Base-by-base conservation (phyloP, 2,888 invertebrate genomes). In the Metallyticus violacea region DNA sequence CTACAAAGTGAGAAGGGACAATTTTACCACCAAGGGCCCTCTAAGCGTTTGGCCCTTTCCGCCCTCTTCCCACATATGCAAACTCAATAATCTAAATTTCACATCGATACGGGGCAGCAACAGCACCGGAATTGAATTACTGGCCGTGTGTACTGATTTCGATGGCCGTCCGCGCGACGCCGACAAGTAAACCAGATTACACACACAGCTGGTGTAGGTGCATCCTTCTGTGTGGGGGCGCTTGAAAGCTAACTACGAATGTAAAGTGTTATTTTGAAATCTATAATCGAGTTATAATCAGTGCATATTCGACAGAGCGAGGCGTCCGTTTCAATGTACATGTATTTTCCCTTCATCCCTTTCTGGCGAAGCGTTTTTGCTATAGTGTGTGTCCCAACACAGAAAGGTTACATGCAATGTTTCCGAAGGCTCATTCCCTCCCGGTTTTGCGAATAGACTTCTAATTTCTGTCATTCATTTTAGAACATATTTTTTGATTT, bases 211-310 rank as follows among this genome's bases (percentile, higher is more conserved):
- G 81, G 81, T 81, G 81, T n/a, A n/a, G n/a, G n/a, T n/a, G n/a
- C 40, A 62, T 62, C 40, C 40, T 62, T 62, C 40, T 62, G 15
- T 62, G 40, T 62, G 40, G 40, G 40, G 40, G 40, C 40, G 82
- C 76, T 26, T 82, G 22, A 30, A 40, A 82, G 82, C 82, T 82
- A 82, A 82, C 82, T 82, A 82, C 82, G 26, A 82, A 82, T 76
- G 76, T 82, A 82, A 82, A 82, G 82, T 82, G 82, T 82, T 82
- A 82, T 82, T 82, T 82, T 82, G 82, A 82, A 82, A 82, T 82
- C 82, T 82, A 76, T 82, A 82, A 82, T 82, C 82, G 26, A 82
- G 76, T 82, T 82, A 82, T 82, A 82, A 82, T 82, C 82, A 82
- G 76, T 40, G 82, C 82, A 82, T 82, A 82, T 82, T 82, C 40